Evolutionary conservation across 2,888 invertebrate species (phyloP), one percentile per base, ranked within the genome.

Genomic region (Imbricaverruca yamaguchii): DNA sequence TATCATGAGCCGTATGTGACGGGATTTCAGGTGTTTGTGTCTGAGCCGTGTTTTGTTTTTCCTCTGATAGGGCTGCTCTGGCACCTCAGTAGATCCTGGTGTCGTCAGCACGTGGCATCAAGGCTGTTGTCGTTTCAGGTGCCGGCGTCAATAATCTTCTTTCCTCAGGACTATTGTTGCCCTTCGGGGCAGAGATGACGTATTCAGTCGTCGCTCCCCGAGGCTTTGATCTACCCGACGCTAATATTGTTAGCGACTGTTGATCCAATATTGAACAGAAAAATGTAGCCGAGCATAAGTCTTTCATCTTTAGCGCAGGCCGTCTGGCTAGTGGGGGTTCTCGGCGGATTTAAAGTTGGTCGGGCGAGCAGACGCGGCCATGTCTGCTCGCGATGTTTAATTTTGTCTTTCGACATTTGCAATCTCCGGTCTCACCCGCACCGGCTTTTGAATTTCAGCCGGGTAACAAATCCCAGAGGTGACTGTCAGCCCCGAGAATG

Each of bases 341-440:
- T 18, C 61, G 61, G 8, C 7, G 61, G 15, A 61, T 61, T 18
- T 7, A 13, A 61, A 61, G 18, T 13, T 61, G 13, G 61, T 18
- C 61, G 61, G 7, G 0, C 61, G 61, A 18, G 18, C 1, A 18
- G 61, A 15, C 15, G 18, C 7, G 15, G 3, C 59, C 59, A 9
- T 65, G 65, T 23, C 65, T 65, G 65, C 65, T 13, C n/a, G 13
- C n/a, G 67, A 67, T 67, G 67, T 67, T 25, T 67, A 67, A 67
- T 67, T 67, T 25, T 25, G 67, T 12, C 25, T 11, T 23, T 13
- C 25, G 67, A 67, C 67, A n/a, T 67, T 67, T 25, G 67, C 67
- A 67, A 67, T 67, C 25, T 67, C 13, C 7, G 25, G 6, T 25
- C 67, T 12, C 25, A n/a, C 25, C 4, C 12, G 25, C 12, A 13